These are phyloP conservation scores for Ophraella communa DNA, from an alignment of 2,888 invertebrate genomes.

Conservation along the genomic window DNA sequence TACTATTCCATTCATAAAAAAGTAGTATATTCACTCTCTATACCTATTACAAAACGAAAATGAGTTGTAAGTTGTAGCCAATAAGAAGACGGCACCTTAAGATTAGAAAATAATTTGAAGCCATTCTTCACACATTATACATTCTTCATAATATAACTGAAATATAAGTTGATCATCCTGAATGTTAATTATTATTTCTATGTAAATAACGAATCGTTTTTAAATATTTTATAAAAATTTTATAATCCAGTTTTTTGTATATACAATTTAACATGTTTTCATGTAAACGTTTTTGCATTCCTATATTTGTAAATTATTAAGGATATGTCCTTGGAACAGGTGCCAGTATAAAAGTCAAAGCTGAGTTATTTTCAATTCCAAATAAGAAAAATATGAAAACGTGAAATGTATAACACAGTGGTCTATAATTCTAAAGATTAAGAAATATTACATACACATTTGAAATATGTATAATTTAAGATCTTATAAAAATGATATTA, in stretches of 20 bases:
- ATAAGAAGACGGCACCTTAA: no score
- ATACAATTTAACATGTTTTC: constrained; percentile 26
- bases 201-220: constrained; percentile 3
- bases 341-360: constrained; percentile 49
- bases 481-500: not conserved
- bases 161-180: no score
- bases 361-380: constrained; percentile 35
- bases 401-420: not conserved
- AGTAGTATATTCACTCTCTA: no score
- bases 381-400: constrained; percentile 29
- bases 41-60: no score
- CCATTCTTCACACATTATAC: no score
- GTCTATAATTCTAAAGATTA: not conserved
- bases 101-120: no score
- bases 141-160: no score
- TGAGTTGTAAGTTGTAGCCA: no score
- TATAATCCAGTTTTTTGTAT: constrained; percentile 24
- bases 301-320: constrained; percentile 35
- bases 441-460: no score
- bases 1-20: no score
- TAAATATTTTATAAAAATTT: not conserved
- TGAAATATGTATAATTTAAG: not conserved
- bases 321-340: constrained; percentile 45
- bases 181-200: not conserved
- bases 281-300: constrained; percentile 35